These are phyloP conservation scores for Lasius fuliginosus DNA, from an alignment of 2,888 invertebrate genomes.

Conservation along the genomic window DNA sequence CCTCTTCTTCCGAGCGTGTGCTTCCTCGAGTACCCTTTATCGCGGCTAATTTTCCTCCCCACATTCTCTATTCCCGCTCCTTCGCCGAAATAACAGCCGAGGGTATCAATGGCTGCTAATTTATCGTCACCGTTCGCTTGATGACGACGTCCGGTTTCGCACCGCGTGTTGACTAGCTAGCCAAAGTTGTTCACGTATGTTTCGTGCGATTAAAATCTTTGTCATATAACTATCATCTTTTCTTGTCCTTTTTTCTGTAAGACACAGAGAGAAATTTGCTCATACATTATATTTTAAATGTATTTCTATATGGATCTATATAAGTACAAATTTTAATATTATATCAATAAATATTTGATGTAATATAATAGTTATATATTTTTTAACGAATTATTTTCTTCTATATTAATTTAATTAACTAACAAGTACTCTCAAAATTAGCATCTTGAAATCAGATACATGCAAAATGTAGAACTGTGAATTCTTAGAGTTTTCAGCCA, in stretches of 20 bases:
- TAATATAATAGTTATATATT: not conserved
- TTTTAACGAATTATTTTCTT: not conserved
- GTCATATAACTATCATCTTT: not conserved
- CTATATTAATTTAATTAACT: not conserved
- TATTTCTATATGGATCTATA: not conserved
- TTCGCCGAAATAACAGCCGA: constrained; percentile 54
- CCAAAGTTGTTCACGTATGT: constrained; percentile 23
- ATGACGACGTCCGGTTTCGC: constrained; percentile 53
- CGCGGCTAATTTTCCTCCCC: constrained; percentile 53
- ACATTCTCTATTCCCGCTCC: constrained; percentile 40
- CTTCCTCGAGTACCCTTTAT: constrained; percentile 53
- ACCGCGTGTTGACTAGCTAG: constrained; percentile 25
- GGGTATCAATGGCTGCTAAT: constrained; percentile 56
- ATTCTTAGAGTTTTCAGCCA: not conserved
- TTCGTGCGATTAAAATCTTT: not conserved
- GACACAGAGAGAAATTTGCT: not conserved
- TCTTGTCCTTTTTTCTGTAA: not conserved
- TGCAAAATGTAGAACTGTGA: not conserved
- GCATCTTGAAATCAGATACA: not conserved
- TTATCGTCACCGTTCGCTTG: constrained; percentile 57
- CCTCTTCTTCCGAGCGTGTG: constrained; percentile 54
- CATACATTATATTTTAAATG: not conserved
- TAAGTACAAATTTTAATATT: not conserved
- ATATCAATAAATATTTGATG: not conserved
- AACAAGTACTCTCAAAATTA: not conserved